Evolutionary conservation across 2,888 invertebrate genomes (phyloP), one percentile per base, ranked within the genome.

Genomic region (Archaeoteleia sp.): DNA sequence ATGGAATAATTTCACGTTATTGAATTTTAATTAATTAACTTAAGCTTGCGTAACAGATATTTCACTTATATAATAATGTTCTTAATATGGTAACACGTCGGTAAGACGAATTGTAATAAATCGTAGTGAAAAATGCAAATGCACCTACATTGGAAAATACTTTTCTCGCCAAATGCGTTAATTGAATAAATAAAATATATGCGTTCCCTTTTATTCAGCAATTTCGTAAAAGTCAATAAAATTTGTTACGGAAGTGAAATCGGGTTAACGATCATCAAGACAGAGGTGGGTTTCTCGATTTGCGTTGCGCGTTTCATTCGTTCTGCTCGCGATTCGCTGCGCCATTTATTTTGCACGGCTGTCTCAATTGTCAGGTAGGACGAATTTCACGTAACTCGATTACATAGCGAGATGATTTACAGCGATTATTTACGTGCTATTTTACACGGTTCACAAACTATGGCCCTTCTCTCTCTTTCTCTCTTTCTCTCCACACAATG

Each of bases 161-260:
- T 5, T 20, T 20, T 5, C 20, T 20, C 20, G 20, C 20, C 3
- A 20, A 20, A 20, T 20, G 5, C n/a, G n/a, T n/a, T n/a, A n/a
- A n/a, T n/a, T n/a, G n/a, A n/a, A n/a, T n/a, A n/a, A n/a, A n/a
- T n/a, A 20, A 20, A 20, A 20, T 5, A 5, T 20, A 20, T 5
- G 20, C 20, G 20, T 20, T 20, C 5, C 5, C 5, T 20, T 58
- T 58, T 60, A 35, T 49, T 42, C 35, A 48, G 34, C 48, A 42
- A 58, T 60, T 60, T 39, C 30, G 34, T 15, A 29, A 49, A 40
- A 49, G 45, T 60, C 51, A 32, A 45, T 51, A 60, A 30, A 45
- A 60, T 60, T 60, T 37, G 60, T 51, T 65, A 48, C 53, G 54
- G 55, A 62, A 61, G 61, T 45, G 61, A 57, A 65, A 61, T 67